These are phyloP conservation scores for Peromyscus aztecus DNA, from an alignment of 2,797 vertebrate genomes.

Conservation along the genomic window DNA sequence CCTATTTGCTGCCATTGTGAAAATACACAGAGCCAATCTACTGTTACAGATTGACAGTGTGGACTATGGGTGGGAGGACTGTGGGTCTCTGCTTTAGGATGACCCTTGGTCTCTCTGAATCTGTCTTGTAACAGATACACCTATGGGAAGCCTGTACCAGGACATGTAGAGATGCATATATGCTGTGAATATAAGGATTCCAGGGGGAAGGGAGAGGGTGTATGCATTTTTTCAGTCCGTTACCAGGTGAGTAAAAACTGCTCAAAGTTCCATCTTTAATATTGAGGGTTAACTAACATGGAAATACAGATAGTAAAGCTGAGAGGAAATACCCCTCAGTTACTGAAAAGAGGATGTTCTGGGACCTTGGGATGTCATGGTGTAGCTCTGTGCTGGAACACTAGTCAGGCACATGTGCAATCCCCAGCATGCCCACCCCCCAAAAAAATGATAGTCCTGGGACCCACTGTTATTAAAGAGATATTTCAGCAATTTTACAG, in stretches of 20 bases:
- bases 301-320: not conserved
- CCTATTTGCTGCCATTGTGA: not conserved
- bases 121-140: constrained; percentile 82
- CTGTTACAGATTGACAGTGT: not conserved
- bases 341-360: not conserved
- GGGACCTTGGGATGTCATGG: accelerated
- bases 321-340: not conserved
- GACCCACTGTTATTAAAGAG: not conserved
- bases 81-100: not conserved
- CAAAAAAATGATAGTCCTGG: not conserved
- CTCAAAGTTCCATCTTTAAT: not conserved
- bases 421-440: too few relatives aligned
- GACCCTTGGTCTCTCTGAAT: not conserved
- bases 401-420: too few relatives aligned
- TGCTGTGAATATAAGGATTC: constrained; percentile 46
- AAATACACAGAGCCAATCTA: not conserved
- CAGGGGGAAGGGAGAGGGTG: not conserved
- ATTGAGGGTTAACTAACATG: too few relatives aligned
- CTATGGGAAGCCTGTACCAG: constrained; percentile 85
- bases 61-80: not conserved
- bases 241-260: constrained; percentile 74
- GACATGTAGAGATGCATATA: constrained; percentile 69
- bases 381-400: not conserved
- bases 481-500: not conserved
- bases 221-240: constrained; percentile 80